These are phyloP conservation scores for Spatulosminthurus flaviceps DNA, from an alignment of 2,888 invertebrate genomes.

Conservation along the genomic window DNA sequence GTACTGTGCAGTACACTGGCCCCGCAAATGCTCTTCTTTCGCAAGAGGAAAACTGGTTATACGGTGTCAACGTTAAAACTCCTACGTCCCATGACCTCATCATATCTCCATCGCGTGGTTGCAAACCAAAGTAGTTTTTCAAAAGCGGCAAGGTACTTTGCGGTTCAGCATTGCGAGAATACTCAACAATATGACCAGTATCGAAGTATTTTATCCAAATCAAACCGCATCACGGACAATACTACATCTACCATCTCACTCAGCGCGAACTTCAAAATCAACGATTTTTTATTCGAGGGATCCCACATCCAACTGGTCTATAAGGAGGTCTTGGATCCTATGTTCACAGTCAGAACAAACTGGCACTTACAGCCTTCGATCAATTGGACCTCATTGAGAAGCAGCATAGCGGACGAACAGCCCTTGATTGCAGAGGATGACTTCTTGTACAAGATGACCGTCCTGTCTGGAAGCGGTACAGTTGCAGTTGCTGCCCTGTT, in stretches of 20 bases:
- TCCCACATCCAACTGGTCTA: slow-evolving; percentile 30
- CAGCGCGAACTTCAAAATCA: slow-evolving; percentile 46
- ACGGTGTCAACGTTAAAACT: neutral
- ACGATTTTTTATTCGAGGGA: slow-evolving; percentile 31
- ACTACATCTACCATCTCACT: slow-evolving; percentile 50
- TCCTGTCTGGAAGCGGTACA: neutral
- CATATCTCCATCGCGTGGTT: slow-evolving; percentile 11
- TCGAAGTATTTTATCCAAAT: slow-evolving; percentile 43
- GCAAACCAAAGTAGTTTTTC: neutral
- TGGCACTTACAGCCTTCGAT: slow-evolving; percentile 45
- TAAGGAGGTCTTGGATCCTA: slow-evolving; percentile 23
- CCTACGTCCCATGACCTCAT: neutral
- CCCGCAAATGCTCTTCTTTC: slow-evolving; percentile 41
- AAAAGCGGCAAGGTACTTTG: neutral
- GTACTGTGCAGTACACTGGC: slow-evolving; percentile 47
- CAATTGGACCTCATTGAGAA: slow-evolving; percentile 16
- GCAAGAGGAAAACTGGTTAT: slow-evolving; percentile 28
- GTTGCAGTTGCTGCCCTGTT: neutral
- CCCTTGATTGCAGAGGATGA: neutral
- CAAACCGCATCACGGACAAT: slow-evolving; percentile 46
- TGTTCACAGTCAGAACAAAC: slow-evolving; percentile 46
- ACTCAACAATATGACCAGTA: neutral
- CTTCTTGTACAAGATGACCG: neutral
- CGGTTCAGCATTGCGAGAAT: neutral
- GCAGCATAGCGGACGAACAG: neutral